Conservation (phyloP, 2,113 vertebrate species). For the Stigmatopora nigra region DNA sequence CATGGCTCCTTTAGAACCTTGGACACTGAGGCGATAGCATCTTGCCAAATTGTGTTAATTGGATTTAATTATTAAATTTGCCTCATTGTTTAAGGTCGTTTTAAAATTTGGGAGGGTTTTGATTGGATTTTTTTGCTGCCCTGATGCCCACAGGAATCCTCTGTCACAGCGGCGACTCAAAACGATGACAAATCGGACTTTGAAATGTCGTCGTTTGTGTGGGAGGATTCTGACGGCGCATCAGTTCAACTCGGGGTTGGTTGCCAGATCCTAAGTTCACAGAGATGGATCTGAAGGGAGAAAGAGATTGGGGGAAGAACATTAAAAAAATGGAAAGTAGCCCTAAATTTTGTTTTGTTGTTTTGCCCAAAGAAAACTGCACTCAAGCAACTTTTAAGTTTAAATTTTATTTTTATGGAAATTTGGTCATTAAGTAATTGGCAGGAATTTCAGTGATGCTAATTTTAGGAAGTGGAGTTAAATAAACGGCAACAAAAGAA, state of each 20-base stretch:
- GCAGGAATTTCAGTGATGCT: conserved; percentile 67
- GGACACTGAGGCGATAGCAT: conserved; percentile 68
- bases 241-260: conserved; percentile 28
- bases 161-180: neutral
- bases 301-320: neutral
- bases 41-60: conserved; percentile 52
- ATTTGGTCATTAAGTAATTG: conserved; percentile 56
- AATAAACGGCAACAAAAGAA: conserved; percentile 17
- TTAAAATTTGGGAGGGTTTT: conserved; percentile 41
- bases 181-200: neutral
- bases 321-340: conserved; percentile 22
- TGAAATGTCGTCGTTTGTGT: neutral
- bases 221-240: conserved; percentile 30
- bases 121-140: conserved; percentile 57
- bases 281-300: conserved; percentile 41
- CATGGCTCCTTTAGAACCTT: conserved; percentile 26
- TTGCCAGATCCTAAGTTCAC: conserved; percentile 13
- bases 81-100: conserved; percentile 63
- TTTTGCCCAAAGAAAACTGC: conserved; percentile 28
- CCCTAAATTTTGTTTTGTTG: conserved; percentile 51
- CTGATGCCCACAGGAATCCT: conserved; percentile 50
- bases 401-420: conserved; percentile 34
- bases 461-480: conserved; percentile 53
- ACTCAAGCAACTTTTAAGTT: conserved; percentile 47
- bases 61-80: conserved; percentile 32